A percentile compares a stretch with the other conserved stretches of the same genome.
These are phyloP conservation scores for Lepus oiostolus DNA, from an alignment of 2,797 vertebrate genomes.

Conservation along the genomic window DNA sequence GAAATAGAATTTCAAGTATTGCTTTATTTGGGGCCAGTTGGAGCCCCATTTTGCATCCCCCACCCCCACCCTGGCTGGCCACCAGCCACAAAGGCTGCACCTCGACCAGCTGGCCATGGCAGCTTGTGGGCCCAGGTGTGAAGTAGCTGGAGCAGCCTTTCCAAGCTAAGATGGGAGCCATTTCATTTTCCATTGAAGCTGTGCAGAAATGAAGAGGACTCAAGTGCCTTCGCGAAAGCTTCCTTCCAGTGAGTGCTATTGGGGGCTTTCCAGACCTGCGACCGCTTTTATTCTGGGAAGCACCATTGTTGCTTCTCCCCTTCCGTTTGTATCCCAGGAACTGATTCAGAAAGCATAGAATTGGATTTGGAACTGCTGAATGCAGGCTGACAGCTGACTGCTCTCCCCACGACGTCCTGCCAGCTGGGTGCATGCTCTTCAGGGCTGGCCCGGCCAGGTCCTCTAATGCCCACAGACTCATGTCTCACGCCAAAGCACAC, in stretches of 20 bases:
- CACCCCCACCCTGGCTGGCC: constrained; percentile 65
- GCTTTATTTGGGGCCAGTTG: neutral
- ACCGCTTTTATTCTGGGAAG: constrained; percentile 74
- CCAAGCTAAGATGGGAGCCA: constrained; percentile 72
- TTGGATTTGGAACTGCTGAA: neutral
- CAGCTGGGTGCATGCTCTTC: neutral
- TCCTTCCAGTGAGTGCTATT: constrained; percentile 48
- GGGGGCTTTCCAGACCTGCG: constrained; percentile 69
- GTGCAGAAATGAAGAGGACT: constrained; percentile 73
- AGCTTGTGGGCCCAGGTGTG: constrained; percentile 80
- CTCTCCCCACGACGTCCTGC: constrained; percentile 72
- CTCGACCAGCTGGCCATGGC: constrained; percentile 82
- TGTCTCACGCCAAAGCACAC: rapidly evolving
- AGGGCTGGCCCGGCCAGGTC: rapidly evolving
- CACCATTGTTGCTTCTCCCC: constrained; percentile 71
- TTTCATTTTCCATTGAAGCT: constrained; percentile 64
- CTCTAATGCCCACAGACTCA: neutral
- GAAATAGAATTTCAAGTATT: constrained; percentile 69
- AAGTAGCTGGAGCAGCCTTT: constrained; percentile 62
- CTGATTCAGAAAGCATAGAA: constrained; percentile 80
- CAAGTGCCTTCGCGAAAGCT: constrained; percentile 74
- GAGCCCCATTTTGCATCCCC: neutral
- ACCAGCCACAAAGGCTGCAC: constrained; percentile 63
- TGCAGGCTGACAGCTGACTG: constrained; percentile 72
- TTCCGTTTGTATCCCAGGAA: constrained; percentile 81